A percentile compares a stretch with the other conserved stretches of the same genome.
These are phyloP conservation scores for Orthonyx spaldingii DNA, from an alignment of 2,113 vertebrate species.

Conservation along the genomic window DNA sequence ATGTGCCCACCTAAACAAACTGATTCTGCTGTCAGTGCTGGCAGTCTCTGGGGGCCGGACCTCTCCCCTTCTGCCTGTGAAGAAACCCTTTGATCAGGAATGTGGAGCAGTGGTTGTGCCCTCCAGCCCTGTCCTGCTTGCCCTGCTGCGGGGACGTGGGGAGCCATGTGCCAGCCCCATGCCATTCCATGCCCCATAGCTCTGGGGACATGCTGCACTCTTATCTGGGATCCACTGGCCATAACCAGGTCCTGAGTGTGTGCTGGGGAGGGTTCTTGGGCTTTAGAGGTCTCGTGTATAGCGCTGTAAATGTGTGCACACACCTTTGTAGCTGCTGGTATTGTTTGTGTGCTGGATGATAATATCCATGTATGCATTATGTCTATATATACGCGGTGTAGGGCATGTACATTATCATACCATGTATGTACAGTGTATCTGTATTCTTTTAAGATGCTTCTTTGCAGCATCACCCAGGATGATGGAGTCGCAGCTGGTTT, in stretches of 20 bases:
- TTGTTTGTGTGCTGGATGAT: not conserved
- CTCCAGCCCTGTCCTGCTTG: not conserved
- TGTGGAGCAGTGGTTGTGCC: accelerated
- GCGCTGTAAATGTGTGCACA: not conserved
- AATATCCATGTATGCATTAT: not conserved
- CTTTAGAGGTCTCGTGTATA: accelerated
- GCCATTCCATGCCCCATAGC: not conserved
- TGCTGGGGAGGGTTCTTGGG: accelerated
- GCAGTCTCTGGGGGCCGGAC: not conserved
- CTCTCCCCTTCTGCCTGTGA: not conserved
- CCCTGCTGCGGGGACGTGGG: not conserved
- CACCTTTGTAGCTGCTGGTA: not conserved
- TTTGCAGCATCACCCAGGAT: not conserved
- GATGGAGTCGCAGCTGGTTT: not conserved
- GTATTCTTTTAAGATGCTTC: not conserved
- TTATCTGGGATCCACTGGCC: not conserved
- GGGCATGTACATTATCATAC: not conserved
- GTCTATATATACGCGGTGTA: accelerated
- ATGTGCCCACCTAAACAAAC: not conserved
- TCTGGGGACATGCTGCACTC: not conserved
- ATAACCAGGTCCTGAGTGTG: not conserved
- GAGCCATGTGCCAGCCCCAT: not conserved
- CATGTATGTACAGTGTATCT: accelerated
- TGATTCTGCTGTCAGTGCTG: not conserved
- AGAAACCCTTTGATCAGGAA: not conserved